Evolutionary conservation across 1,140 invertebrate genomes (phyloP), one percentile per base, ranked within the genome.

Genomic region (Hyposmocoma kahamanoa): DNA sequence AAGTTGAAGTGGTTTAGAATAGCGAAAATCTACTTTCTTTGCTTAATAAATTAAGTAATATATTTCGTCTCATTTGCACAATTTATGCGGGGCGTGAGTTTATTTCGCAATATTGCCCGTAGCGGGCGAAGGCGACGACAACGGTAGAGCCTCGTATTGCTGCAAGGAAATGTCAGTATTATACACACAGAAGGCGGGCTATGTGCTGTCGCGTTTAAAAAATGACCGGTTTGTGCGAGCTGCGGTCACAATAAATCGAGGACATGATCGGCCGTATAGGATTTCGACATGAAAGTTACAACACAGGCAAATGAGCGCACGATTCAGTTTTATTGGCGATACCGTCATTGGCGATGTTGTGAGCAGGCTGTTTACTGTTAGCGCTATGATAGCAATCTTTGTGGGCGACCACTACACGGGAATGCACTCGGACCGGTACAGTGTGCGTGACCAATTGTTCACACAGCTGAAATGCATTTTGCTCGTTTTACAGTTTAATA

Each of bases 51-150:
- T 36, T 22, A 30, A 22, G 43, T 22, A 26, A 28, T 41, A 41
- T 39, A 17, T 52, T 52, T 41, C 22, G 34, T 6, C 34, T 45
- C 30, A 45, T 45, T 52, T 52, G 42, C 34, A 50, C 30, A 46
- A 52, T 46, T 52, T 46, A 36, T 34, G 46, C 34, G 32, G 20
- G 39, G 48, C 39, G 28, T 49, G 38, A 21, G 28, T 8, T 50
- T 15, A 22, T 52, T 52, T 45, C 34, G 34, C 22, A 52, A 52
- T 9, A 43, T 41, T 9, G 38, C 20, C 13, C 10, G 32, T 17
- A 15, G 32, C 38, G 13, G 4, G 38, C 2, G 22, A 20, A 41
- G 38, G 38, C 38, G 18, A 41, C 38, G 20, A 4, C 15, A 13
- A 13, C 15, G 18, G 18, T 21, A n/a, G 32, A 17, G 32, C 18